Evolutionary conservation across 2,888 invertebrate genomes (phyloP).

Genomic region (Cremastobaeus sp.): DNA sequence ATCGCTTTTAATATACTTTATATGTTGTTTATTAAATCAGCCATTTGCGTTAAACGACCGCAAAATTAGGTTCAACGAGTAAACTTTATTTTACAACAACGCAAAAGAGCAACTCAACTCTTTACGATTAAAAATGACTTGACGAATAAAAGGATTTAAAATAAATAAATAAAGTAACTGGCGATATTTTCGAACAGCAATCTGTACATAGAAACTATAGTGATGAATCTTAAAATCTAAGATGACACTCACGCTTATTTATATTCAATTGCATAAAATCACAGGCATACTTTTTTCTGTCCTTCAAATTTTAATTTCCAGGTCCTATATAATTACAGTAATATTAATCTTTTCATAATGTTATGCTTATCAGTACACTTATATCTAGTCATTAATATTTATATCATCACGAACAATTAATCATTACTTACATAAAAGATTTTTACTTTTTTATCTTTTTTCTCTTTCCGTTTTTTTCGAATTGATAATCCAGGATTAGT

Average conservation of each 20-base stretch:
- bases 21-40: conserved; percentile 25
- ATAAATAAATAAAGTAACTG: conserved; percentile 33
- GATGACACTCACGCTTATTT: conserved; percentile 52
- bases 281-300: conserved; percentile 56
- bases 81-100: conserved; percentile 22
- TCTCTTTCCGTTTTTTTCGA: conserved; percentile 29
- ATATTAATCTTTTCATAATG: conserved; percentile 50
- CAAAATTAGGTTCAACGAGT: conserved; percentile 19
- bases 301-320: conserved; percentile 29
- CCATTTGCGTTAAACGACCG: conserved; percentile 7
- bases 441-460: conserved; percentile 40
- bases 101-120: conserved; percentile 18
- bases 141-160: conserved; percentile 37
- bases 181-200: conserved; percentile 58
- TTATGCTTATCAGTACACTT: conserved; percentile 49
- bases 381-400: conserved; percentile 55
- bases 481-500: conserved; percentile 27
- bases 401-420: conserved; percentile 60
- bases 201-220: conserved; percentile 55
- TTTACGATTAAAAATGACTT: conserved; percentile 13
- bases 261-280: conserved; percentile 58
- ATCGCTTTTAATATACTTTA: conserved; percentile 31
- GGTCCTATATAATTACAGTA: conserved; percentile 51
- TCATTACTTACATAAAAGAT: conserved; percentile 51
- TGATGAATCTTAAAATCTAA: conserved; percentile 53